A percentile compares a stretch with the other conserved stretches of the same genome.
These are phyloP conservation scores for Campylomormyrus numenius DNA, from an alignment of 2,113 vertebrate species.

Conservation along the genomic window DNA sequence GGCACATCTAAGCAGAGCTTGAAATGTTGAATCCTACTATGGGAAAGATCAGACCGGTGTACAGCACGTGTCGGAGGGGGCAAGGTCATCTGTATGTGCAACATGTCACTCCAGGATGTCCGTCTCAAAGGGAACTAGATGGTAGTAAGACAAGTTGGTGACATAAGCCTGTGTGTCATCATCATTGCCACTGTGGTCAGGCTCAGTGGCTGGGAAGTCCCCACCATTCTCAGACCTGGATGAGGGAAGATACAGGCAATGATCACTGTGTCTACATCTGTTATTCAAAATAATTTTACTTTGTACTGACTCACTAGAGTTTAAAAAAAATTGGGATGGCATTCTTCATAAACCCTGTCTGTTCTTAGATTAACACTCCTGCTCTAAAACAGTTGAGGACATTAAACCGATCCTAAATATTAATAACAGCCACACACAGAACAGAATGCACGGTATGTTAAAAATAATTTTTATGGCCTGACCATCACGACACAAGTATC, in stretches of 20 bases:
- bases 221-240: slow-evolving; percentile 76
- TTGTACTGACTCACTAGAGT: background rate
- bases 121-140: slow-evolving; percentile 90
- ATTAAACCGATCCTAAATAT: background rate
- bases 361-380: background rate
- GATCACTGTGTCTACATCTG: background rate
- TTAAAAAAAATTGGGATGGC: background rate
- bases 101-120: slow-evolving; percentile 85
- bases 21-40: background rate
- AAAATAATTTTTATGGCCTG: background rate
- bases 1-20: background rate
- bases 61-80: background rate
- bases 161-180: slow-evolving; percentile 85
- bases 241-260: slow-evolving; percentile 18
- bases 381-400: background rate
- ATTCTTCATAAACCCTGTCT: background rate
- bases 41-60: background rate
- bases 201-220: slow-evolving; percentile 64
- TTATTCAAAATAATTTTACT: background rate
- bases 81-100: background rate
- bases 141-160: slow-evolving; percentile 95
- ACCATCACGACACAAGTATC: background rate
- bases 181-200: slow-evolving; percentile 69
- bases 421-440: background rate
- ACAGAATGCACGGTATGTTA: background rate